Conservation (phyloP, 1,140 invertebrate species). For the Subanguina moxae region DNA sequence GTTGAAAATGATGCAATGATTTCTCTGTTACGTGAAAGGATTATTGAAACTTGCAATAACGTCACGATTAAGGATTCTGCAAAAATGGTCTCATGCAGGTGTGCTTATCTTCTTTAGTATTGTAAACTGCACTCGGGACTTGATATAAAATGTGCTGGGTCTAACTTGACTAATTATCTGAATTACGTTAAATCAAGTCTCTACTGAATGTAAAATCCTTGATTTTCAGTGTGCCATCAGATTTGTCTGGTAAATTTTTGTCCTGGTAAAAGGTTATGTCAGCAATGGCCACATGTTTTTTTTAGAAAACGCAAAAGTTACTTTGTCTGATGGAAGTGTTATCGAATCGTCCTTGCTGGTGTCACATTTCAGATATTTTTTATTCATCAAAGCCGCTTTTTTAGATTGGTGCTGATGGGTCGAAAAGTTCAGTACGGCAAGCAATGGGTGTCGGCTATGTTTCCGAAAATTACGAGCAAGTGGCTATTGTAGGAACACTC, state of each 20-base stretch:
- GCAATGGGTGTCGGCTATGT: conserved; percentile 75
- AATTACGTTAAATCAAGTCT: too few species aligned
- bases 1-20: conserved; percentile 42
- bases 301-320: conserved; percentile 57
- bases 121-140: too few species aligned
- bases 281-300: too few species aligned
- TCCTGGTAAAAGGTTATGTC: conserved; percentile 18
- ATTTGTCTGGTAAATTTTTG: background rate
- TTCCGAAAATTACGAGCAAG: conserved; percentile 78
- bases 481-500: conserved; percentile 82
- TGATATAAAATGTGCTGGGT: too few species aligned
- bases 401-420: conserved; percentile 85
- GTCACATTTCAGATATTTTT: conserved; percentile 28
- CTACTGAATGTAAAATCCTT: background rate
- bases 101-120: background rate
- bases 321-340: conserved; percentile 59
- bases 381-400: conserved; percentile 19
- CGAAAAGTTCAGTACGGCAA: conserved; percentile 76
- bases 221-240: background rate
- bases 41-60: conserved; percentile 31
- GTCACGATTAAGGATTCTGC: conserved; percentile 22
- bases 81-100: background rate
- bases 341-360: conserved; percentile 63
- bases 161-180: too few species aligned
- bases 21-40: conserved; percentile 30